Evolutionary conservation across 2,888 invertebrate species (phyloP).

Genomic region (Rotaria sp.): DNA sequence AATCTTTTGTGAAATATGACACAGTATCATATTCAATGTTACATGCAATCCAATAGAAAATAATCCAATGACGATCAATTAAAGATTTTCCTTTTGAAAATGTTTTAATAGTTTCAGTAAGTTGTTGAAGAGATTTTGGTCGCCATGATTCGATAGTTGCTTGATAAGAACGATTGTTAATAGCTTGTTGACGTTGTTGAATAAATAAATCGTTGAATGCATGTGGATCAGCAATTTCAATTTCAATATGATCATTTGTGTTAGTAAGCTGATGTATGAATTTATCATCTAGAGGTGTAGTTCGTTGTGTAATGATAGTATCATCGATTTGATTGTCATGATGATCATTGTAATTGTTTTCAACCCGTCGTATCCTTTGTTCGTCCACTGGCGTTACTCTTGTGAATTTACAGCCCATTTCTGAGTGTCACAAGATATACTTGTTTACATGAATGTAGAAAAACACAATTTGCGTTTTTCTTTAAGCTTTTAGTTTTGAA

Average conservation of each 20-base stretch:
- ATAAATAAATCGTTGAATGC: not conserved
- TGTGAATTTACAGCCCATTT: no score
- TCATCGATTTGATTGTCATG: no score
- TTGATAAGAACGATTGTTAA: not conserved
- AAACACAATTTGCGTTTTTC: no score
- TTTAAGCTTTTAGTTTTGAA: no score
- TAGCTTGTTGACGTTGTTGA: not conserved
- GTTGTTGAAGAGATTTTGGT: not conserved
- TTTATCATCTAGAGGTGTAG: no score
- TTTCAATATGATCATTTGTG: not conserved
- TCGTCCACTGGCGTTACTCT: no score
- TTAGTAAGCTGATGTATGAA: no score
- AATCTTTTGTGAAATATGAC: not conserved
- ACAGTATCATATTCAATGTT: slow-evolving; percentile 29
- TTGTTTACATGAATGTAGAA: no score
- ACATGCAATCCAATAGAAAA: slow-evolving; percentile 27
- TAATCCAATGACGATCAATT: not conserved
- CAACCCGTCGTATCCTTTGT: no score
- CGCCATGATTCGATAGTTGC: not conserved
- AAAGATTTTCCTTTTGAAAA: not conserved
- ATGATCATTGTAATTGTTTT: no score
- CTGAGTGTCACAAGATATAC: no score
- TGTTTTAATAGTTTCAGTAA: not conserved
- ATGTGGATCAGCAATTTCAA: not conserved
- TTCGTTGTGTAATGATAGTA: no score